Base-by-base conservation (phyloP, 64 coral and sea anemone genomes). In the Catalaphyllia jardinei region DNA sequence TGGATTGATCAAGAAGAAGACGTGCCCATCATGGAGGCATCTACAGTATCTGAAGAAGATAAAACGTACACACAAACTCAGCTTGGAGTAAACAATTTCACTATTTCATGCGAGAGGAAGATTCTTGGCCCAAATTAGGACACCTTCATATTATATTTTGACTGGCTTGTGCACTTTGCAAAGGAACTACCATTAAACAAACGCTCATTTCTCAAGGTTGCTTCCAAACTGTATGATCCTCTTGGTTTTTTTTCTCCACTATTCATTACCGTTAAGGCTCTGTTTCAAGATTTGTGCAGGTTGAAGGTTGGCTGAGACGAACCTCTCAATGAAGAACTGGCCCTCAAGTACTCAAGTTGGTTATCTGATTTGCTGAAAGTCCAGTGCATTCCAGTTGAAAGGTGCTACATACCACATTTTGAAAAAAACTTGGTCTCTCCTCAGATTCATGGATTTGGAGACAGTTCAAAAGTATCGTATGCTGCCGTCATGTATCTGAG, bases 121-220 rank as follows among this genome's bases (percentile, higher is more conserved):
- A 67, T 89, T 67, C 57, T 89, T 30, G 75, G 33, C 52, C 49
- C 79, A 59, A 89, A 89, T 52, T 89, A 62, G 59, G 75, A 89
- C 59, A 49, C 31, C 42, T 67, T 89, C 49, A 51, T 79, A n/a
- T 76, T 89, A 27, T 57, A 11, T 18, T 63, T 78, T 19, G 75
- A 79, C 29, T 65, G 78, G 74, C 60, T 89, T 5, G 29, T 67
- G 2, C 54, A 67, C 24, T 65, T 89, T 15, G 75, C 74, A 50
- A 67, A 89, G 11, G 75, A 89, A n/a, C 59, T 89, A 10, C 20
- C n/a, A 18, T 78, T 28, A n/a, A 89, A 72, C 29, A 79, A 89
- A 35, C 60, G 29, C 31, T 67, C 75, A 17, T 35, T 89, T 39
- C 46, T 89, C 33, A n/a, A 18, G 57, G 46, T 67, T 33, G 75